Base-by-base conservation (phyloP, 2,888 invertebrate genomes). In the Druceiella hillmani region DNA sequence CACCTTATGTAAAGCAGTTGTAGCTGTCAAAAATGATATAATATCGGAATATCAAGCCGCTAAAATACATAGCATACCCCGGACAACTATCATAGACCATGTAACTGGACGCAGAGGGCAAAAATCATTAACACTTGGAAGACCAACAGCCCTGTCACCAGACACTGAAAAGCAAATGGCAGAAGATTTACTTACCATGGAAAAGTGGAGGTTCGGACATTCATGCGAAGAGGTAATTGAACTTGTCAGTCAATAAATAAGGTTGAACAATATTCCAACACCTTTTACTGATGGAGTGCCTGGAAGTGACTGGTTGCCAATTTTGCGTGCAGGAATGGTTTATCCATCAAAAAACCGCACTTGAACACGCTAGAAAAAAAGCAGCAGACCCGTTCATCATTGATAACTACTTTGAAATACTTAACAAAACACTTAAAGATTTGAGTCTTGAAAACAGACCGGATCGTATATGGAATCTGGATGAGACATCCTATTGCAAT, bases 121-220 rank as follows among this genome's bases (percentile, higher is more conserved):
- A 10, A 46, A 43, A 41, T 38, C 27, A 29, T 16, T 14, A 3
- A 43, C 46, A 13, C 11, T 34, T 24, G 55, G 53, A 9, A 42
- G 52, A 44, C 40, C 44, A 9, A 36, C 48, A 25, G 50, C 43
- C 17, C 38, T 56, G 29, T 41, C 50, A 17, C 7, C 27, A 15
- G 49, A 51, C 25, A 38, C 40, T 9, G 51, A 55, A 44, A 22
- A 33, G 15, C 46, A 40, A 37, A 32, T 53, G 22, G 52, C 52
- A 3, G 28, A 46, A 9, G 13, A 36, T 30, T 25, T 54, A 11
- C 46, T 42, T 28, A 32, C 30, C 9, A 43, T 55, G 42, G 52
- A 55, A 42, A 54, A 53, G 46, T 52, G 49, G 46, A 53, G 55
- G 6, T 53, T 50, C 38, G 53, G 53, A 2, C 39, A 55, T 12